Evolutionary conservation across 2,888 invertebrate species (phyloP).

Genomic region (Phortica magna): DNA sequence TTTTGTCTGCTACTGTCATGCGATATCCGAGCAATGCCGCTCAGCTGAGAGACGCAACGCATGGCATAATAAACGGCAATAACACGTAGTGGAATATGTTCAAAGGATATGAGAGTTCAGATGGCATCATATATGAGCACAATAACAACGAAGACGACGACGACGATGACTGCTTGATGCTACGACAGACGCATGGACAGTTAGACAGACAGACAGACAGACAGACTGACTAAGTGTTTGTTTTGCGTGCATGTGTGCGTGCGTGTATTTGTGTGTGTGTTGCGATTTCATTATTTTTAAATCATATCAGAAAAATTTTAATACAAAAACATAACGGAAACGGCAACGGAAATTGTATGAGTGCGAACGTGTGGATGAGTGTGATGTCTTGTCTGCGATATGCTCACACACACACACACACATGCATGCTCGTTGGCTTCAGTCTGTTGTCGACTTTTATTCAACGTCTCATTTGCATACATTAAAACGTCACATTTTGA

Average conservation of each 20-base stretch:
- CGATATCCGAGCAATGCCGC: too few species aligned
- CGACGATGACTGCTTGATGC: neutral
- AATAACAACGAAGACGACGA: neutral
- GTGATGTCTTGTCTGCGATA: neutral
- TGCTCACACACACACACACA: neutral
- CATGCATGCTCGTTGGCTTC: neutral
- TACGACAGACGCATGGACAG: neutral
- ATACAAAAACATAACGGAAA: constrained; percentile 53
- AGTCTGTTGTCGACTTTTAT: constrained; percentile 53
- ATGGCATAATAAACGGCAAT: neutral
- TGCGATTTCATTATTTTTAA: constrained; percentile 69
- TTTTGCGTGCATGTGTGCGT: neutral
- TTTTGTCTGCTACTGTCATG: neutral
- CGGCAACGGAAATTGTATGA: constrained; percentile 54
- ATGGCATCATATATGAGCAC: neutral
- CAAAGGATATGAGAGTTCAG: constrained; percentile 10
- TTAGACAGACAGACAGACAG: constrained; percentile 16
- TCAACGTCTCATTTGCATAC: constrained; percentile 71
- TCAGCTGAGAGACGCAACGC: neutral
- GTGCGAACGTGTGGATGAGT: constrained; percentile 23
- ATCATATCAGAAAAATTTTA: constrained; percentile 60
- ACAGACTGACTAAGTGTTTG: neutral
- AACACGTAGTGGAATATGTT: constrained; percentile 22
- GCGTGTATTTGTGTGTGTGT: neutral
- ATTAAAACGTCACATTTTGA: constrained; percentile 71